Evolutionary conservation across 2,888 invertebrate genomes (phyloP), one percentile per base, ranked within the genome.

Genomic region (Idaea aversata): DNA sequence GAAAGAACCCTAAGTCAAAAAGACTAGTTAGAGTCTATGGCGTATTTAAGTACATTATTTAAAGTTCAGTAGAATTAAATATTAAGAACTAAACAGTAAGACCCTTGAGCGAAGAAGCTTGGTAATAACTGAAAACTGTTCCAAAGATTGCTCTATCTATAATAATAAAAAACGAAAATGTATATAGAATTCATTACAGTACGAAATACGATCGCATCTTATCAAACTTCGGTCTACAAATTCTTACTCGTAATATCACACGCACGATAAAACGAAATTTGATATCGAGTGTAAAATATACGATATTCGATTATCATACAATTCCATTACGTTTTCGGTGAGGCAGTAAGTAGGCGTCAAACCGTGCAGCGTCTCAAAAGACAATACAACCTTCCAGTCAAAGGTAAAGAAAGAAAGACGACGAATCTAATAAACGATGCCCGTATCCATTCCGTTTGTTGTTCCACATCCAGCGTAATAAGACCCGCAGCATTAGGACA

Each of bases 371-470:
- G 82, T 84, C 78, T 81, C 84, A 85, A 85, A 88, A 90, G 89
- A 88, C 89, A 90, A 89, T 87, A 85, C 82, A 80, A 85, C 86
- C 84, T 87, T 82, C 82, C 84, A 79, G 88, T 87, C 88, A 88
- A 88, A 91, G 88, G 90, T 90, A 88, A 88, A 88, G 87, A 90
- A 90, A 87, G 87, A 89, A 90, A 87, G 84, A 47, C 85, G 85
- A 84, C 88, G 88, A 90, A 91, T 91, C 90, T 91, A 91, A 91
- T 91, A 91, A 91, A 90, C 86, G 86, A 78, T 73, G 80, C 81
- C 83, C 85, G 86, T 88, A 88, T 90, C 89, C 83, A 90, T 91
- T 90, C 86, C 86, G 88, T 90, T 90, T 90, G 88, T 86, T 79
- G 83, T 79, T 80, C 82, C 80, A 81, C 79, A 84, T 81, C 91